Evolutionary conservation across 2,888 invertebrate species (phyloP).

Genomic region (Cyaniris semiargus): DNA sequence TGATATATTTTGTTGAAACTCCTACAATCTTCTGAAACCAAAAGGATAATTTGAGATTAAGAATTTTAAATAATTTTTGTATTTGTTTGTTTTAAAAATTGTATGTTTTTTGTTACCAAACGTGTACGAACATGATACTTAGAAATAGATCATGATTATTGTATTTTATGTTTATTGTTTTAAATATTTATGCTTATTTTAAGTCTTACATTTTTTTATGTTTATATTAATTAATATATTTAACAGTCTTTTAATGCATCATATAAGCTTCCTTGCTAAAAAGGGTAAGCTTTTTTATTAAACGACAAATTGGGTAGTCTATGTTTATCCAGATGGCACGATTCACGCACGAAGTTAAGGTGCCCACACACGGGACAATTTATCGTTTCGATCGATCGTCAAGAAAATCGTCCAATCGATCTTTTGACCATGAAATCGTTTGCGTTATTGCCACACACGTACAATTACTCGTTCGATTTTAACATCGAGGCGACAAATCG

Average conservation of each 20-base stretch:
- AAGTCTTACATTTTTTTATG: background rate
- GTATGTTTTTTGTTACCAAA: constrained; percentile 23
- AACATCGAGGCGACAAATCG: no score
- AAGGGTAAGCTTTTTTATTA: background rate
- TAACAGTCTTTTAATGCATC: background rate
- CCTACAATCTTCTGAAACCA: constrained; percentile 27
- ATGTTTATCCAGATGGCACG: background rate
- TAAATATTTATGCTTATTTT: background rate
- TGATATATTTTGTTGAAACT: constrained; percentile 30
- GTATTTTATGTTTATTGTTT: constrained; percentile 18
- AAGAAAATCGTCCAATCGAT: no score
- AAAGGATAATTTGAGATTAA: background rate
- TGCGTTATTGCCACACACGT: no score
- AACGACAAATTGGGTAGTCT: background rate
- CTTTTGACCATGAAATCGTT: no score
- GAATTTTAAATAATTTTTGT: background rate
- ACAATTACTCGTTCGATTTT: no score
- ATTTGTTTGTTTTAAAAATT: background rate
- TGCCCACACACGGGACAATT: no score
- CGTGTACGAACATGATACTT: background rate
- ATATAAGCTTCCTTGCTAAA: background rate
- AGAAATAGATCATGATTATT: constrained; percentile 11
- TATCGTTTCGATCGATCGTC: no score
- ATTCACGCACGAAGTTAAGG: background rate
- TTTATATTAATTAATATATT: background rate